A percentile compares a stretch with the other conserved stretches of the same genome.
phyloP scores from a whole-genome alignment of 2,888 invertebrate genomes.

The Erebia epiphron region DNA sequence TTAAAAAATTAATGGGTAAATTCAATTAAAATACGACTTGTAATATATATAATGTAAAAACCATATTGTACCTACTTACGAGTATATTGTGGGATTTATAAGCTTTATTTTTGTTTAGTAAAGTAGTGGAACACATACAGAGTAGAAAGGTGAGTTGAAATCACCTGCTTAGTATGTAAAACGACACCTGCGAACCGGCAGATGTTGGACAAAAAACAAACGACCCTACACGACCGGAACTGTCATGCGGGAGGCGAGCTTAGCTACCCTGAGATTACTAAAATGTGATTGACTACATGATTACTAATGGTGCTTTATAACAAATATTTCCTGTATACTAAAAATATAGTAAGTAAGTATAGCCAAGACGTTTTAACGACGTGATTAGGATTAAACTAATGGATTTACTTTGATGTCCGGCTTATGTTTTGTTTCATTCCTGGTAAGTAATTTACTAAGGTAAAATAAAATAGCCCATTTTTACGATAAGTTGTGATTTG shows the following conservation, averaged over 20 bases:
- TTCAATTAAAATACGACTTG: not conserved
- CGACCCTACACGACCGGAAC: slow-evolving; percentile 53
- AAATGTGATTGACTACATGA: slow-evolving; percentile 7
- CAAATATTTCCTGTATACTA: not conserved
- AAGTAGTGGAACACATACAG: slow-evolving; percentile 30
- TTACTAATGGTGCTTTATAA: slow-evolving; percentile 7
- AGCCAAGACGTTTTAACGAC: no score
- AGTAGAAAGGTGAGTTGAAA: slow-evolving; percentile 64
- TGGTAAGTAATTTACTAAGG: no score
- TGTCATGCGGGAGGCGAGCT: slow-evolving; percentile 43
- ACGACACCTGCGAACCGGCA: slow-evolving; percentile 74
- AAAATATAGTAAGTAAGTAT: no score
- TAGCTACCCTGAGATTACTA: slow-evolving; percentile 36
- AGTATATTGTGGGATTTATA: slow-evolving; percentile 21
- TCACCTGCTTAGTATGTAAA: slow-evolving; percentile 78
- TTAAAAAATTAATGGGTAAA: no score
- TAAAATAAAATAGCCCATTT: no score
- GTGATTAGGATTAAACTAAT: no score
- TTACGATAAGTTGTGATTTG: no score
- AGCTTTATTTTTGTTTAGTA: slow-evolving; percentile 26
- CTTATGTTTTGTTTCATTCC: no score
- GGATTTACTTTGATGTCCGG: no score
- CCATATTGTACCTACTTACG: no score
- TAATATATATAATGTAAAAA: no score
- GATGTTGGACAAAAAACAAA: slow-evolving; percentile 70